These are phyloP conservation scores for Fregata magnificens DNA, from an alignment of 2,113 vertebrate genomes.

Conservation along the genomic window DNA sequence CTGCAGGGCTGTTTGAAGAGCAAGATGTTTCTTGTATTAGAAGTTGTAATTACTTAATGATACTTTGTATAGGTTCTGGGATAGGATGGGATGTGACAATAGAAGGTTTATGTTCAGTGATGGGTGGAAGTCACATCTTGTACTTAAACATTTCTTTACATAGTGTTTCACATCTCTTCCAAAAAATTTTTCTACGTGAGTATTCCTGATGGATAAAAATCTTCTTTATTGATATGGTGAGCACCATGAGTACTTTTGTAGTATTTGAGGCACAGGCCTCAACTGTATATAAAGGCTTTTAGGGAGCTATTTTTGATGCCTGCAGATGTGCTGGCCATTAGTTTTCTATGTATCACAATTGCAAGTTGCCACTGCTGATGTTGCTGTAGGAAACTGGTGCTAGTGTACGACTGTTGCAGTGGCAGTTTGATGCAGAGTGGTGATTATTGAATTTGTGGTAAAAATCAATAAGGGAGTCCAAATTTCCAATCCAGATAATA, in stretches of 20 bases:
- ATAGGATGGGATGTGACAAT: background rate
- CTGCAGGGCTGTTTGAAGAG: background rate
- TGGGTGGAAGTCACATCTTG: background rate
- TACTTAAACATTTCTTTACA: background rate
- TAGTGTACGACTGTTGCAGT: background rate
- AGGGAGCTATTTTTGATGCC: background rate
- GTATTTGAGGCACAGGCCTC: background rate
- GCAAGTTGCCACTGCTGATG: background rate
- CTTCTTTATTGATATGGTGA: background rate
- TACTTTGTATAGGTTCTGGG: background rate
- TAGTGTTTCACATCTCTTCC: background rate
- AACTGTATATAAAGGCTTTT: background rate
- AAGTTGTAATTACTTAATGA: background rate
- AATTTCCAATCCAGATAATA: background rate
- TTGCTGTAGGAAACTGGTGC: background rate
- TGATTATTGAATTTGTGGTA: constrained; percentile 23
- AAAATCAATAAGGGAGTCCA: constrained; percentile 35
- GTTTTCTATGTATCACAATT: background rate
- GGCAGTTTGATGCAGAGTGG: constrained; percentile 18
- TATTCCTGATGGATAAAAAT: background rate
- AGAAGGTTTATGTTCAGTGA: background rate
- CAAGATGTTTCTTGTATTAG: background rate
- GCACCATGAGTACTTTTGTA: background rate
- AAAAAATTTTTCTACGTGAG: background rate
- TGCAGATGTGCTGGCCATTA: background rate